Conservation (phyloP, 2,797 vertebrate genomes). For the Sebastiscus tertius region DNA sequence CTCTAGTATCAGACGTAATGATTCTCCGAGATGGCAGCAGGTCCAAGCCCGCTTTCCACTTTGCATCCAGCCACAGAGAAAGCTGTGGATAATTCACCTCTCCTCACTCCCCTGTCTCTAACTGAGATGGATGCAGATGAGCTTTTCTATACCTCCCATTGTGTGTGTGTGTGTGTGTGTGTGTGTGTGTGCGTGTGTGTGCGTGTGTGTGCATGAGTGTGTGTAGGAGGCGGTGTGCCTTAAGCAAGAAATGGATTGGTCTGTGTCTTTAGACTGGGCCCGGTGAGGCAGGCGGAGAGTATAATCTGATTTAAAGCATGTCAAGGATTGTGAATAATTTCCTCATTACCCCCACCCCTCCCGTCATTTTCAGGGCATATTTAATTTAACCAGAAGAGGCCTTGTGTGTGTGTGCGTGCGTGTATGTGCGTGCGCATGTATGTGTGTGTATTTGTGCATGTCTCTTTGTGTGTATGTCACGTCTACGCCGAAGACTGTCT, state of each 20-base stretch:
- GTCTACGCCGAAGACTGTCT: slow-evolving; percentile 55
- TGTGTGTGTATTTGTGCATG: not conserved
- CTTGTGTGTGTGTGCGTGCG: slow-evolving; percentile 9
- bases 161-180: slow-evolving; percentile 27
- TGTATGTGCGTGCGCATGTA: not conserved
- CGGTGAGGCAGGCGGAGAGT: slow-evolving; percentile 63
- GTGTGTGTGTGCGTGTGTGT: slow-evolving; percentile 21
- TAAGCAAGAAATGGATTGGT: slow-evolving; percentile 72
- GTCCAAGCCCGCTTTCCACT: slow-evolving; percentile 57
- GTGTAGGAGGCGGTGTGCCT: slow-evolving; percentile 49
- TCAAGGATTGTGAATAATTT: slow-evolving; percentile 82
- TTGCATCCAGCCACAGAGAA: slow-evolving; percentile 53
- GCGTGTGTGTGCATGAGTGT: slow-evolving; percentile 15
- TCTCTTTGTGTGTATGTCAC: slow-evolving; percentile 52
- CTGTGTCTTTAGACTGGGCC: slow-evolving; percentile 69
- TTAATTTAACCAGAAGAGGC: slow-evolving; percentile 75
- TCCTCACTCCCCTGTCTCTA: slow-evolving; percentile 61
- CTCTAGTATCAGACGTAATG: slow-evolving; percentile 50
- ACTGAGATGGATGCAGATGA: slow-evolving; percentile 73
- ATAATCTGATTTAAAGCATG: slow-evolving; percentile 84
- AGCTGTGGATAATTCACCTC: slow-evolving; percentile 61
- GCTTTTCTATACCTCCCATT: slow-evolving; percentile 56
- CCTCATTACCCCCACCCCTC: slow-evolving; percentile 74
- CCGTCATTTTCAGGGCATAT: slow-evolving; percentile 76
- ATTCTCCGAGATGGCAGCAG: slow-evolving; percentile 62